Evolutionary conservation across 2,113 vertebrate species (phyloP), one percentile per base, ranked within the genome.

Genomic region (Nibea albiflora): DNA sequence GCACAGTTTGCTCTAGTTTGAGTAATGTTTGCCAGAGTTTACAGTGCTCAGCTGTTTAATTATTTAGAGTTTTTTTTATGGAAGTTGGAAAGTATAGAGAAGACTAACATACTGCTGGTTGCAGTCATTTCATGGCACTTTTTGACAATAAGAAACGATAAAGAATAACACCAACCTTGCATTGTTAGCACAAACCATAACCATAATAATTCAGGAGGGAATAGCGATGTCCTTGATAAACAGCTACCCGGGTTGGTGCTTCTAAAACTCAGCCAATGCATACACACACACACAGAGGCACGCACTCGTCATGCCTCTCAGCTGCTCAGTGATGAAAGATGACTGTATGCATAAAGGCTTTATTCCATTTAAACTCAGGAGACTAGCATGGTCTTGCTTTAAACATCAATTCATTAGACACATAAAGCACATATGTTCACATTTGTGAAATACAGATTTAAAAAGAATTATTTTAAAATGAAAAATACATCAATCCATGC

Each of bases 241-340:
- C 5, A 64, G 10, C 56, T 31, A 35, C 11, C 53, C 54, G 66
- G 57, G 35, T 56, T 31, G 24, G 5, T 74, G 58, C 64, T 76
- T 54, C 22, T 58, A 56, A 28, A 83, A 28, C n/a, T 60, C 54
- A 73, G 35, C n/a, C 49, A 35, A 11, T 6, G 4, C 22, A 3
- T 2, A 17, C 24, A 20, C 68, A 69, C 16, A 22, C 53, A 22
- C 53, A 24, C 53, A 2, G 11, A n/a, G 19, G 62, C 35, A 31
- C 53, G 56, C 62, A 63, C 22, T 5, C 16, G 5, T 50, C 28
- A 78, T 19, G 3, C 17, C 6, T 26, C 28, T 61, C 5, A n/a
- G 28, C n/a, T 49, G 52, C 58, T 49, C 46, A 56, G 35, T 64
- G 39, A 80, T 80, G 62, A 67, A 60, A 10, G 46, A 54, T 39